Percentiles rank a stretch among this genome's conserved stretches.
Conservation (phyloP, 53 echinoderm and acorn worm genomes). For the Mesocentrotus franciscanus region DNA sequence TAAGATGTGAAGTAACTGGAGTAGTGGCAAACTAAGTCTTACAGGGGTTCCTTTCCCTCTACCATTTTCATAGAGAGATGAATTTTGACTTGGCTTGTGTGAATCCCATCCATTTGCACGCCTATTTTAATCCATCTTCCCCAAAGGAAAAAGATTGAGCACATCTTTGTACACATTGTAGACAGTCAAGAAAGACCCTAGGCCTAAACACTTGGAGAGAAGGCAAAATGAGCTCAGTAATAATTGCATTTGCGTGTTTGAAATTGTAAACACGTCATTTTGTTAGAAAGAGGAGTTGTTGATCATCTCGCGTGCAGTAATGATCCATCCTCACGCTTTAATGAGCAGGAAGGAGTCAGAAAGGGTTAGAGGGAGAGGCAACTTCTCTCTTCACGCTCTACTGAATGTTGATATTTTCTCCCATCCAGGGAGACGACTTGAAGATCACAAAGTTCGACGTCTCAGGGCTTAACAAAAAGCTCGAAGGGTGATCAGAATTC, state of each 20-base stretch:
- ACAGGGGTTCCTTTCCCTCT: not conserved
- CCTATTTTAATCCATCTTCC: not conserved
- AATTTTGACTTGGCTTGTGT: not conserved
- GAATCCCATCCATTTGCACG: not conserved
- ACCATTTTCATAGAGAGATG: not conserved
- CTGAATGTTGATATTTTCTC: conserved; percentile 39
- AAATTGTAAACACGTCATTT: conserved; percentile 45
- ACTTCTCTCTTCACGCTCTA: conserved; percentile 29
- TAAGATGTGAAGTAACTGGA: conserved; percentile 29
- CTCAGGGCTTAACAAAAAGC: not conserved
- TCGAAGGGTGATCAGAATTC: not conserved
- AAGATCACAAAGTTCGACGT: conserved; percentile 10
- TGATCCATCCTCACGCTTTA: conserved; percentile 50
- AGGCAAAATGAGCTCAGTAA: not conserved
- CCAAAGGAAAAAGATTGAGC: not conserved
- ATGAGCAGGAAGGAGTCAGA: conserved; percentile 35
- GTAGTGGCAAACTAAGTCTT: not conserved
- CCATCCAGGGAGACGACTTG: conserved; percentile 10
- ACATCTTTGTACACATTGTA: not conserved
- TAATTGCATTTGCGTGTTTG: conserved; percentile 32
- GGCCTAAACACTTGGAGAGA: not conserved
- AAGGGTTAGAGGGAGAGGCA: conserved; percentile 27
- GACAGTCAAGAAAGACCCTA: not conserved
- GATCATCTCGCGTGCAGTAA: conserved; percentile 29
- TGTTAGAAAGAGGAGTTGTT: not conserved